Percentiles rank a stretch among this genome's conserved stretches.
phyloP scores from a whole-genome alignment of 2,113 vertebrate genomes.

The Ammodramus savannarum region DNA sequence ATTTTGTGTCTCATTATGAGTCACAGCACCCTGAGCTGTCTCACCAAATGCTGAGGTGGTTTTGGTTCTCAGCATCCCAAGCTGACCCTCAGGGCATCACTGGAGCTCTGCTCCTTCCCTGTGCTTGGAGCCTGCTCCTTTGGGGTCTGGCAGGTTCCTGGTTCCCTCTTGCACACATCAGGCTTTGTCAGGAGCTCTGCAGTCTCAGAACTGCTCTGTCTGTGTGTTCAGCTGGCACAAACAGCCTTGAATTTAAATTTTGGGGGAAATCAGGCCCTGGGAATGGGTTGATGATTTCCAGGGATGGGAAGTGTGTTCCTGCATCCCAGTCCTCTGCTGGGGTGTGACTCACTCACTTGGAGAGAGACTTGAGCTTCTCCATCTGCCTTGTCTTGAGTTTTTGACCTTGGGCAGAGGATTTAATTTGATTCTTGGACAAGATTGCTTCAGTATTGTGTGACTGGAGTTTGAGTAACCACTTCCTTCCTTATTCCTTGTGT shows the following conservation, averaged over 20 bases:
- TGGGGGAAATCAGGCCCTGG: fast-evolving
- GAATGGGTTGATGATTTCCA: background rate
- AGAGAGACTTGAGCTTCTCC: background rate
- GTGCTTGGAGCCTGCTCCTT: background rate
- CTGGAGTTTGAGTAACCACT: background rate
- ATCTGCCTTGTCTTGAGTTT: fast-evolving
- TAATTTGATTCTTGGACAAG: background rate
- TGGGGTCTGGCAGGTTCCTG: background rate
- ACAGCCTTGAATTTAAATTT: background rate
- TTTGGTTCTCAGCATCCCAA: background rate
- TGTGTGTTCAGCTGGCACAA: background rate
- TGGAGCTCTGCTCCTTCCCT: background rate
- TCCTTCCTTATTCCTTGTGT: background rate
- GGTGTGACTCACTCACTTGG: fast-evolving
- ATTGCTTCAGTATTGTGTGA: background rate
- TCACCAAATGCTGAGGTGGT: background rate
- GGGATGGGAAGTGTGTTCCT: background rate
- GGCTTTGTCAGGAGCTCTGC: background rate
- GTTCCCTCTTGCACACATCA: background rate
- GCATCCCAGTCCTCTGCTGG: background rate
- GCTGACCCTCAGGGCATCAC: background rate
- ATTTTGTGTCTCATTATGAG: background rate
- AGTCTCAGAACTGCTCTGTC: background rate
- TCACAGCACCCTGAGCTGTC: background rate
- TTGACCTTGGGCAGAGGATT: background rate